Evolutionary conservation across 2,888 invertebrate species (phyloP), one percentile per base, ranked within the genome.

Genomic region (Heterodera filipjevi): DNA sequence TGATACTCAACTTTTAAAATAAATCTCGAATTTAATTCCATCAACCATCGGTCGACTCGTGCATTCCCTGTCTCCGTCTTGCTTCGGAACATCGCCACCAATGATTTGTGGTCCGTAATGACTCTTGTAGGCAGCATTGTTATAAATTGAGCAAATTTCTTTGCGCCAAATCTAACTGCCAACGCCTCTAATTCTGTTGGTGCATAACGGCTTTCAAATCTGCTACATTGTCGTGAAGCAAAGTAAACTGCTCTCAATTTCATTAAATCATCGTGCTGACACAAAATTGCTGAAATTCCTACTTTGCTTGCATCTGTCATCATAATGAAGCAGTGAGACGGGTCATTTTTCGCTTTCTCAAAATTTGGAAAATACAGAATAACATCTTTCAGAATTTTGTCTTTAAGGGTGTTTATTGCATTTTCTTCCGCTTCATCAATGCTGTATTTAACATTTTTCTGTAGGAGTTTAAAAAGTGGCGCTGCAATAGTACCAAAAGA

Each of bases 281-380:
- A 78, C 30, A 85, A 66, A 0, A 85, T 81, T 1, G 81, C 83
- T 19, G 83, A 82, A 8, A 85, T 35, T 32, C 84, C 85, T 16
- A 78, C 46, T 19, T 71, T 59, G 27, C 77, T 77, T 0, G 84
- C 85, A 76, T 85, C 85, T 0, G 85, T 84, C 53, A 72, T 78
- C 1, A 85, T 76, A 0, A 77, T 64, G 46, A 85, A 85, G 46
- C 80, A 79, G 5, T 77, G 64, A 39, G 74, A 70, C 0, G 74
- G 71, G 16, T 77, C 79, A n/a, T 33, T 39, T 39, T 39, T 39
- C 39, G 39, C 39, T 39, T 39, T 39, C 10, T 39, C 39, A 10
- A 39, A 39, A 39, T 39, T 39, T 39, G 39, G 39, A 10, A 39
- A 39, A 10, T 39, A 39, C 39, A 39, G 10, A 39, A 39, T 10